These are phyloP conservation scores for Gymnogyps californianus DNA, from an alignment of 2,113 vertebrate genomes.

Conservation along the genomic window DNA sequence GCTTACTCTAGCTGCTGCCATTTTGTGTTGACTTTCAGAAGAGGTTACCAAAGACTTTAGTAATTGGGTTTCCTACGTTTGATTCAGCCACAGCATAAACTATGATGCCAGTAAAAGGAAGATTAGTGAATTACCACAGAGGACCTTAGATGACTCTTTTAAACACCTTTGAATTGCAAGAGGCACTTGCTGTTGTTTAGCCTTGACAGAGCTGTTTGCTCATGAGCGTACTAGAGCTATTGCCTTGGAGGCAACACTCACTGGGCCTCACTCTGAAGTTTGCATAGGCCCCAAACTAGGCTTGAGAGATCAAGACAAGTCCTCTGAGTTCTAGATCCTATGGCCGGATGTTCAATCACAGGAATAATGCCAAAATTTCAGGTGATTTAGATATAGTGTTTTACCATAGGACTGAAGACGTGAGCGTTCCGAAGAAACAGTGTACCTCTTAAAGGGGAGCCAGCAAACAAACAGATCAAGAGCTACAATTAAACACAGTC, in stretches of 20 bases:
- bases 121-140: neutral
- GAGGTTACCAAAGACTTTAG: neutral
- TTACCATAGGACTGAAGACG: neutral
- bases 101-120: neutral
- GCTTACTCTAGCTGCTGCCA: neutral
- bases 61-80: neutral
- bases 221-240: neutral
- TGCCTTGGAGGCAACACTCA: neutral
- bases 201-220: neutral
- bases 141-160: neutral
- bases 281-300: neutral
- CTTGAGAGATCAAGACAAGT: neutral
- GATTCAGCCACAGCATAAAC: neutral
- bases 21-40: neutral
- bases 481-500: neutral
- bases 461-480: neutral
- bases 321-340: neutral
- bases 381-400: neutral
- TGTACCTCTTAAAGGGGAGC: neutral
- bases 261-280: neutral
- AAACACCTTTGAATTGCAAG: neutral
- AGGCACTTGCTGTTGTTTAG: neutral
- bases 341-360: neutral
- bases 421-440: neutral
- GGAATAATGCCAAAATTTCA: neutral